These are phyloP conservation scores for Bellardia bayeri DNA, from an alignment of 2,888 invertebrate genomes.

Conservation along the genomic window DNA sequence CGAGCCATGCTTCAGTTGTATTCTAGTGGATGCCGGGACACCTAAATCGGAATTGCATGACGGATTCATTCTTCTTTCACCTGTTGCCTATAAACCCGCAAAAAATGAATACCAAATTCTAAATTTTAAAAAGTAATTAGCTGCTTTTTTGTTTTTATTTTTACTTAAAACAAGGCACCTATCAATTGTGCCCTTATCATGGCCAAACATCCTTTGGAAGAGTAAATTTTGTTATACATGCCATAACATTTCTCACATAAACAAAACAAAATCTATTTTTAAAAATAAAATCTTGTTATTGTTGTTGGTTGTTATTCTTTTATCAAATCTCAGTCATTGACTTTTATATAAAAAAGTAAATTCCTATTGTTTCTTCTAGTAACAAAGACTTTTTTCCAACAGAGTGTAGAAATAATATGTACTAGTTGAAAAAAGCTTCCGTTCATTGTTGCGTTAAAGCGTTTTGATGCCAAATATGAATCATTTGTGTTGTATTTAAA, in stretches of 20 bases:
- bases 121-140: conserved; percentile 2
- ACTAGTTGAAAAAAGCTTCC: conserved; percentile 34
- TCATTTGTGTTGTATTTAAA: conserved; percentile 13
- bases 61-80: neutral
- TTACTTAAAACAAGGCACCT: neutral
- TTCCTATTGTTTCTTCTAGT: conserved; percentile 42
- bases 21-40: too few species aligned
- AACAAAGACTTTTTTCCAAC: conserved; percentile 54
- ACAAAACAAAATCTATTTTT: conserved; percentile 8
- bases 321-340: conserved; percentile 62
- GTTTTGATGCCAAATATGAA: conserved; percentile 35
- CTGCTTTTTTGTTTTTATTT: neutral
- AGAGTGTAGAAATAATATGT: conserved; percentile 26
- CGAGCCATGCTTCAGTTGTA: too few species aligned
- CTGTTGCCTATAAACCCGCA: neutral
- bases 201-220: neutral
- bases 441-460: conserved; percentile 46
- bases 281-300: neutral
- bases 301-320: conserved; percentile 38
- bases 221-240: conserved; percentile 1
- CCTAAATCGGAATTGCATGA: too few species aligned
- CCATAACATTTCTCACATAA: neutral
- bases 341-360: conserved; percentile 48
- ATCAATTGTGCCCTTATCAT: conserved; percentile 4
- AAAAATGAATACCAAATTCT: neutral